Evolutionary conservation across 2,797 vertebrate genomes (phyloP), one percentile per base, ranked within the genome.

Genomic region (Tympanoctomys barrerae): DNA sequence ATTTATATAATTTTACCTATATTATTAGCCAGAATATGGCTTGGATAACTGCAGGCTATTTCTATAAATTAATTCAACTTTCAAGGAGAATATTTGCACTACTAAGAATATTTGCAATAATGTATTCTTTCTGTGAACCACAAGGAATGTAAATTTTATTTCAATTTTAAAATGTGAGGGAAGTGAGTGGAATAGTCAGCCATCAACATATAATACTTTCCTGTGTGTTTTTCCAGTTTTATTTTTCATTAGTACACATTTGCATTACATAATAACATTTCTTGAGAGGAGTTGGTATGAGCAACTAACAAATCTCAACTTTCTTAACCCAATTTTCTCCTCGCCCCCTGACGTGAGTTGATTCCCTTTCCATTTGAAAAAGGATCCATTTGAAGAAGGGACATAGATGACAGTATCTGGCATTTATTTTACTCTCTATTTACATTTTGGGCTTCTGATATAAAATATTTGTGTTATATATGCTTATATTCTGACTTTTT

Each of bases 21-120:
- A 52, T 89, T 92, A 91, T 68, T 92, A 83, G 36, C 28, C 22
- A 91, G 28, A 93, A 73, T 78, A 36, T 61, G 26, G 11, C 14
- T 59, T 93, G 3, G 57, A 68, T 90, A 33, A 88, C 68, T 88
- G 0, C 49, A 92, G 62, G 12, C 31, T 88, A 73, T 66, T 95
- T 94, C 52, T 81, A 68, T 9, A 90, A 92, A 90, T 86, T 86
- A 90, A 95, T 86, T 90, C 62, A 96, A 28, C 0, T 12, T 81
- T 61, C 19, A 88, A 75, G 42, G 49, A 80, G 85, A 86, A 82
- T 4, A 83, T 86, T 82, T 82, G 6, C 7, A 85, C 49, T 68
- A 62, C 12, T 87, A 84, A 92, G 24, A 12, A 70, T 59, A 46
- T 91, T 42, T 90, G 7, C 21, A 88, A 85, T 18, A 91, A 73